Evolutionary conservation across 2,888 invertebrate genomes (phyloP), one percentile per base, ranked within the genome.

Genomic region (Sarcophaga variegata): DNA sequence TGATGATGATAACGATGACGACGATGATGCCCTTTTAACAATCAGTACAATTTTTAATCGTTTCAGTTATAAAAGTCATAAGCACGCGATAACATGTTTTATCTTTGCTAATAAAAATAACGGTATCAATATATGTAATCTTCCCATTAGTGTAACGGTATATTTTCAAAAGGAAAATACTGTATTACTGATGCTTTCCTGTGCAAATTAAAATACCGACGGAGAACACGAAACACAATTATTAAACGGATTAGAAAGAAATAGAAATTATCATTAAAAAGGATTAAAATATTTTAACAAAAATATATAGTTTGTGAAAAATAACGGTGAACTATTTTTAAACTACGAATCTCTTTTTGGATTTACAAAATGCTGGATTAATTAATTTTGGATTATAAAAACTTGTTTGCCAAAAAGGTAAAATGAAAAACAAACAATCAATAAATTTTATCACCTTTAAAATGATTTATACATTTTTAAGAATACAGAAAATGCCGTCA

Each of bases 41-140:
- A 79, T 76, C 81, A 87, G 84, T 59, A 84, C 54, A 71, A 84
- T 81, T 87, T 87, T 87, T 87, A 87, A 87, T 87, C 87, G 81
- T 87, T 85, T 87, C 84, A 87, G 87, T 87, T 84, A 72, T 76
- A 84, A 87, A 84, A 76, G 81, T 79, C 67, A 82, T 82, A 79
- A 87, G 87, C 75, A 67, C 84, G 84, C 76, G 87, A 84, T 84
- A 87, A 84, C 87, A 87, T 82, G 84, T 79, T 84, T 64, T 79
- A 81, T 84, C 62, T 76, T 81, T 59, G 79, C 71, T 63, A 82
- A 74, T 72, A 69, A 72, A 82, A 71, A 11, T 70, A 59, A 75
- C 70, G 84, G 27, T 47, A 60, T 70, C 20, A 27, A 12, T 37
- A 64, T 54, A 6, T 67, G 12, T 69, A 25, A 64, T 20, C 37